These are phyloP conservation scores for Phrynocephalus forsythii DNA, from an alignment of 2,797 vertebrate species.

Conservation along the genomic window DNA sequence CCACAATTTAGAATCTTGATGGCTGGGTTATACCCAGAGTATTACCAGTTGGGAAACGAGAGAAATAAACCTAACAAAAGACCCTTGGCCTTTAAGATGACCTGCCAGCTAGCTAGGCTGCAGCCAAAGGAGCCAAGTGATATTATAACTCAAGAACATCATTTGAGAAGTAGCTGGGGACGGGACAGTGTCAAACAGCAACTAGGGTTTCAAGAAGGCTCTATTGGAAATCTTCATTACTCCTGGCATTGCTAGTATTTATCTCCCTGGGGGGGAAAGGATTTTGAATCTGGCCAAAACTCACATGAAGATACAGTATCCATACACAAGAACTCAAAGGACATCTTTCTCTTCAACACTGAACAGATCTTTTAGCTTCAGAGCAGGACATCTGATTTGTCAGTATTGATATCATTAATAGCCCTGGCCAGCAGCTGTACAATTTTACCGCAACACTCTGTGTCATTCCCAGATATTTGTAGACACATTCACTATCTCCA, in stretches of 20 bases:
- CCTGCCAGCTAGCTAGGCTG: background rate
- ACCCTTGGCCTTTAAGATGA: background rate
- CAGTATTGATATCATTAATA: constrained; percentile 4
- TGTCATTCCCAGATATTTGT: background rate
- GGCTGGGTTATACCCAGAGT: background rate
- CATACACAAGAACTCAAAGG: background rate
- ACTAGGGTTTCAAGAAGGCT: background rate
- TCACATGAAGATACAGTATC: background rate
- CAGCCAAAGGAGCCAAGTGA: background rate
- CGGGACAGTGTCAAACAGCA: background rate
- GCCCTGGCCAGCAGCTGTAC: background rate
- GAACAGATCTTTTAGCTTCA: background rate
- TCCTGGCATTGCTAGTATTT: background rate
- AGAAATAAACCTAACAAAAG: background rate
- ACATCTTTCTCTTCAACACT: background rate
- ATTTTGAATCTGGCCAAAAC: background rate
- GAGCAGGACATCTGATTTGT: background rate
- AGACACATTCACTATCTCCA: background rate
- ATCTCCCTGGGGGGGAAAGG: background rate
- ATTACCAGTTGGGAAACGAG: background rate
- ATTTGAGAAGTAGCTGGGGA: background rate
- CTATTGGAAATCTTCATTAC: background rate
- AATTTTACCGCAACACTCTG: background rate
- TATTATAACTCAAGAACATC: background rate
- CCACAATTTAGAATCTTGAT: background rate